Evolutionary conservation across 2,888 invertebrate genomes (phyloP).

Genomic region (Cremastobaeus sp.): DNA sequence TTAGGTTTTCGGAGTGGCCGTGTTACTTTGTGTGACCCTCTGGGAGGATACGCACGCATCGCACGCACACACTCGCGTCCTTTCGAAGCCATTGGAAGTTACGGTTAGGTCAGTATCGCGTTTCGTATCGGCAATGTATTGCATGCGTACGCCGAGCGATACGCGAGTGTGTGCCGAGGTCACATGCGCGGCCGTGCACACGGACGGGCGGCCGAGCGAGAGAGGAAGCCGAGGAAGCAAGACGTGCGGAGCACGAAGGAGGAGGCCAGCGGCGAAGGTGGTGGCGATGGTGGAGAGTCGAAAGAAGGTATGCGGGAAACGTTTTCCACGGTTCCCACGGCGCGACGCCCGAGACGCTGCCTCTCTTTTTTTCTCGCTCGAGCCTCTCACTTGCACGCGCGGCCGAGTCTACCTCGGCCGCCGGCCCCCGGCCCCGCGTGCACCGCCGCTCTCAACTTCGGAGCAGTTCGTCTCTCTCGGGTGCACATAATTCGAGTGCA

Average conservation of each 20-base stretch:
- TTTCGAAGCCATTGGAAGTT: slow-evolving; percentile 53
- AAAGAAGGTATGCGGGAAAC: slow-evolving; percentile 74
- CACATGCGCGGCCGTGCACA: slow-evolving; percentile 20
- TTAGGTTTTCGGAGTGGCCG: neutral
- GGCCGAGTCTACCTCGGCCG: slow-evolving; percentile 23
- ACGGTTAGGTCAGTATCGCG: slow-evolving; percentile 61
- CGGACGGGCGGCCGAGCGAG: neutral
- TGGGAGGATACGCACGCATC: slow-evolving; percentile 52
- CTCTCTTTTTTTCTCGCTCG: slow-evolving; percentile 57
- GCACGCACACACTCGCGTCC: slow-evolving; percentile 37
- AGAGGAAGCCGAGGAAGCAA: slow-evolving; percentile 50
- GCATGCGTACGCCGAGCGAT: slow-evolving; percentile 30
- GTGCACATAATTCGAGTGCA: slow-evolving; percentile 26
- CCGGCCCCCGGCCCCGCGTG: slow-evolving; percentile 9
- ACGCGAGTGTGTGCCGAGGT: slow-evolving; percentile 27
- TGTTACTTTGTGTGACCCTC: neutral
- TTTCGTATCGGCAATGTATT: slow-evolving; percentile 50
- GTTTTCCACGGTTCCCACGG: slow-evolving; percentile 78
- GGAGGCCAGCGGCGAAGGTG: slow-evolving; percentile 47
- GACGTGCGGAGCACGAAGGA: slow-evolving; percentile 32
- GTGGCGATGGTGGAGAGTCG: slow-evolving; percentile 41
- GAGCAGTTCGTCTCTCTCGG: slow-evolving; percentile 41
- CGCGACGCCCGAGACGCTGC: slow-evolving; percentile 68
- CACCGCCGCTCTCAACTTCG: slow-evolving; percentile 15
- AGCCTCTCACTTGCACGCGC: slow-evolving; percentile 43